Conservation (phyloP, 1,140 invertebrate genomes). For the Procambarus virginalis region DNA sequence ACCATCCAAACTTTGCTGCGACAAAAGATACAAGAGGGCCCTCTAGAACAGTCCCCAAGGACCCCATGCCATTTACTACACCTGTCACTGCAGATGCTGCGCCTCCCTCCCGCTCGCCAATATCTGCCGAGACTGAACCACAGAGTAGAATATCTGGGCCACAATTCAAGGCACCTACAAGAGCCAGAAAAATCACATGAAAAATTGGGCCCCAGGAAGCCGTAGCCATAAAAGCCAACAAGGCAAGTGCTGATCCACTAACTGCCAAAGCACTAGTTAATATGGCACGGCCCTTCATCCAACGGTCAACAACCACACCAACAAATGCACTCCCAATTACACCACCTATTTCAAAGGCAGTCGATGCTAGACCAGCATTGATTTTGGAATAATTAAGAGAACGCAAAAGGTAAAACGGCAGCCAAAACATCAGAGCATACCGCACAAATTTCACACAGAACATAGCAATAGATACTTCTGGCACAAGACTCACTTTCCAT, state of each 20-base stretch:
- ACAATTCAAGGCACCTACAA: constrained; percentile 77
- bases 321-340: constrained; percentile 75
- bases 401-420: constrained; percentile 76
- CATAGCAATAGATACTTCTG: constrained; percentile 76
- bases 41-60: constrained; percentile 76
- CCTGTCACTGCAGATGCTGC: constrained; percentile 76
- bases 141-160: constrained; percentile 77
- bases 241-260: constrained; percentile 73
- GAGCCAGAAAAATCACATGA: constrained; percentile 75
- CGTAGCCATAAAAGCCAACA: constrained; percentile 75
- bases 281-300: constrained; percentile 74
- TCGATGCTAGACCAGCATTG: constrained; percentile 76
- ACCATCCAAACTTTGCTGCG: constrained; percentile 76
- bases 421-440: constrained; percentile 78
- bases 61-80: constrained; percentile 76
- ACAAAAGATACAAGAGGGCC: constrained; percentile 77
- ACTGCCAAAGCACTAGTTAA: constrained; percentile 75
- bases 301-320: constrained; percentile 75
- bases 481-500: constrained; percentile 74
- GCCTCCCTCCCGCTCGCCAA: constrained; percentile 76
- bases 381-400: constrained; percentile 75
- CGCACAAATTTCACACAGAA: constrained; percentile 77
- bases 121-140: constrained; percentile 75
- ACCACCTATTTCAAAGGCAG: constrained; percentile 77
- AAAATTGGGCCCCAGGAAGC: constrained; percentile 74